These are phyloP conservation scores for Drosophila trichaetosa DNA, from an alignment of 2,888 invertebrate species.

Conservation along the genomic window DNA sequence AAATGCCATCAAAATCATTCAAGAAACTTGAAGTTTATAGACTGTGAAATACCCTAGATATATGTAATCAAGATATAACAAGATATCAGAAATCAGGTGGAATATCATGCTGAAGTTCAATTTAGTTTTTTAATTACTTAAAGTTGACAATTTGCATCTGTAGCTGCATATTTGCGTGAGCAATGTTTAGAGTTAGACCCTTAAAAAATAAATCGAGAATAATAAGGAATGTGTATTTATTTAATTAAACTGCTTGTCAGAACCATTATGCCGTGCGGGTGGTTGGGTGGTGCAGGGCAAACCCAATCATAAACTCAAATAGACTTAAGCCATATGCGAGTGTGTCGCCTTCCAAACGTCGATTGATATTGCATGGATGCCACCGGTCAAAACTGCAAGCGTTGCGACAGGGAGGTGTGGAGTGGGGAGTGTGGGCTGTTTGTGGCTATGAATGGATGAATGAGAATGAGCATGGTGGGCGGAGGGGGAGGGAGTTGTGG, in stretches of 20 bases:
- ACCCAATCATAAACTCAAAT: conserved; percentile 60
- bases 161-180: background rate
- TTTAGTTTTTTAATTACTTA: conserved; percentile 3
- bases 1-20: conserved; percentile 45
- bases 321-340: conserved; percentile 61
- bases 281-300: conserved; percentile 10
- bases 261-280: background rate
- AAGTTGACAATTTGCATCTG: background rate
- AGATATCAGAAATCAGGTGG: background rate
- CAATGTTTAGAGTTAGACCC: too few species aligned
- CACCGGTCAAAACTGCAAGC: conserved; percentile 54
- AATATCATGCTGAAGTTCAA: background rate
- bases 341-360: conserved; percentile 40
- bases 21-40: background rate
- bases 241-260: background rate
- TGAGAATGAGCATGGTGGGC: background rate
- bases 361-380: conserved; percentile 72
- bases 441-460: conserved; percentile 15
- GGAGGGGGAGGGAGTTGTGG: background rate
- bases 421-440: conserved; percentile 7
- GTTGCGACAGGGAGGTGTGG: background rate
- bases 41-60: conserved; percentile 27
- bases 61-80: background rate
- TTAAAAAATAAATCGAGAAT: background rate
- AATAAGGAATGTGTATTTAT: background rate